A percentile compares a stretch with the other conserved stretches of the same genome.
Evolutionary conservation across 2,888 invertebrate genomes (phyloP).

Genomic region (Furcula furcula): DNA sequence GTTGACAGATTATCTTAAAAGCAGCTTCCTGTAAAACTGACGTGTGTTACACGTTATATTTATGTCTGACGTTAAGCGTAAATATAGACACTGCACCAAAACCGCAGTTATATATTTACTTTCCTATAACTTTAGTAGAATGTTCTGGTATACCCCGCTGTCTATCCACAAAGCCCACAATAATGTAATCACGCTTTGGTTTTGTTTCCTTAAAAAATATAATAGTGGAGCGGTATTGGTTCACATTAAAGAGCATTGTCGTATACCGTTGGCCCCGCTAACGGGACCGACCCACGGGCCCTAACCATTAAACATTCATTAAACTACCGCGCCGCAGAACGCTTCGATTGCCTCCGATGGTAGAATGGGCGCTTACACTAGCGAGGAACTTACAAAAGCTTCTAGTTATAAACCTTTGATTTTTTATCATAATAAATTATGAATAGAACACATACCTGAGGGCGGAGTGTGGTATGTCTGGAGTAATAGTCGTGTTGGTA

Average conservation of each 20-base stretch:
- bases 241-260: slow-evolving; percentile 50
- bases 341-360: slow-evolving; percentile 38
- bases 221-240: slow-evolving; percentile 39
- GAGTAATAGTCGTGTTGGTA: slow-evolving; percentile 82
- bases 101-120: no score
- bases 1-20: slow-evolving; percentile 35
- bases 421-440: no score
- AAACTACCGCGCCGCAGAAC: slow-evolving; percentile 31
- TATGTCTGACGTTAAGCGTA: slow-evolving; percentile 1
- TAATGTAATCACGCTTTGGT: slow-evolving; percentile 7
- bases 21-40: slow-evolving; percentile 44
- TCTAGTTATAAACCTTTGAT: no score
- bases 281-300: slow-evolving; percentile 62
- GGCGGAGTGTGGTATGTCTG: slow-evolving; percentile 72
- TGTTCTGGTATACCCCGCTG: no score
- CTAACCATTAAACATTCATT: slow-evolving; percentile 44
- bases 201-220: slow-evolving; percentile 30
- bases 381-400: not conserved
- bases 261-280: slow-evolving; percentile 60
- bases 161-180: no score
- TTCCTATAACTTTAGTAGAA: no score
- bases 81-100: no score
- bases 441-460: slow-evolving; percentile 57
- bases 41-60: slow-evolving; percentile 26
- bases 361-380: slow-evolving; percentile 19